Evolutionary conservation across 2,888 invertebrate genomes (phyloP), one percentile per base, ranked within the genome.

Genomic region (Parasteatoda lunata): DNA sequence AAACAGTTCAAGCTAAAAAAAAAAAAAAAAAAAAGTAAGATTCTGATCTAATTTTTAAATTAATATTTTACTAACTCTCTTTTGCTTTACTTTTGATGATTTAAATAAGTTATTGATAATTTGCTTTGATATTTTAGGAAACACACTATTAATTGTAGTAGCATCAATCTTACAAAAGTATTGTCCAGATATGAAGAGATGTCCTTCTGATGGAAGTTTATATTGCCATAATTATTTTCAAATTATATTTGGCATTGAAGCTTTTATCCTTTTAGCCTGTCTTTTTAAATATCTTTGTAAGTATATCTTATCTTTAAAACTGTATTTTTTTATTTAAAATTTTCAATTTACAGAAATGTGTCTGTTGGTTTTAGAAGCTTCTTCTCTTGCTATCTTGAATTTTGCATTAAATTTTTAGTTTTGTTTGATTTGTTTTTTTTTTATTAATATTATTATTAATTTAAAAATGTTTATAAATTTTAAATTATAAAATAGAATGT

Each of bases 221-320:
- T 70, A 69, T 30, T 86, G 81, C 68, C 66, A 86, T 47, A 77
- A 81, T 52, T 86, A 86, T 47, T 73, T 86, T 47, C 86, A 86
- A 64, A 81, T 86, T 49, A 47, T 86, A 49, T 70, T 86, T 73
- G 72, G 77, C 52, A 15, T 71, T 45, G 86, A 86, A 81, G 59
- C 66, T 48, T 71, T 76, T 30, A 73, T 86, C 3, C 66, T 86
- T 15, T 47, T 86, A 4, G n/a, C 69, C 13, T 81, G 77, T 47
- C 66, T 86, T 11, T 73, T 72, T 15, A 86, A 73, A 68, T 86
- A 86, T 69, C 65, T 86, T 51, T 47, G 86, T 86, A 77, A 54
- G 72, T 54, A 76, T 70, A 47, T 64, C 3, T 65, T 47, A 45
- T 59, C 13, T 59, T 59, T 64, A n/a, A 66, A 64, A 9, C 30